These are phyloP conservation scores for Phortica variegata DNA, from an alignment of 1,140 invertebrate species.

Conservation along the genomic window DNA sequence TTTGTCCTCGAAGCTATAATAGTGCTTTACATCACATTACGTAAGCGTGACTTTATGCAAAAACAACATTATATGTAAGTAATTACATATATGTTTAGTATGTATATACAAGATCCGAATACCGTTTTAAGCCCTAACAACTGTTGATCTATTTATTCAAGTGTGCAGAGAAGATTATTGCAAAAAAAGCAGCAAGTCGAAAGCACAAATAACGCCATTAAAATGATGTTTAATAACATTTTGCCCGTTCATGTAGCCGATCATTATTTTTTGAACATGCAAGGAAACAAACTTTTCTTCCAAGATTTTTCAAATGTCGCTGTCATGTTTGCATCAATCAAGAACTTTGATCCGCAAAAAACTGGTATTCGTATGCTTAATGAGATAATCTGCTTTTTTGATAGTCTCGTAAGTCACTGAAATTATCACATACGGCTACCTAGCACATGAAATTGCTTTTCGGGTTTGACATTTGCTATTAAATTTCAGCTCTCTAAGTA, in stretches of 20 bases:
- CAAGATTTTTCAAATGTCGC: constrained; percentile 78
- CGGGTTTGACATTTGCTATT: no score
- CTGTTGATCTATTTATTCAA: no score
- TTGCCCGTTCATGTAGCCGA: constrained; percentile 78
- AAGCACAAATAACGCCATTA: constrained; percentile 73
- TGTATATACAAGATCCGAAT: no score
- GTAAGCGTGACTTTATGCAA: no score
- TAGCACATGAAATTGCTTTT: no score
- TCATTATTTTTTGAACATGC: constrained; percentile 68
- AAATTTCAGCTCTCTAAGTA: not conserved
- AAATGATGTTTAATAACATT: constrained; percentile 79
- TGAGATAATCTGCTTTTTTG: constrained; percentile 85
- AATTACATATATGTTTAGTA: no score
- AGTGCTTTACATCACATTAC: no score
- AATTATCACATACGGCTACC: no score
- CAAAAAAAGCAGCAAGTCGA: constrained; percentile 75
- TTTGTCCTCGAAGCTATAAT: no score
- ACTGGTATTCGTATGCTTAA: constrained; percentile 76
- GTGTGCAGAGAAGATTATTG: no score
- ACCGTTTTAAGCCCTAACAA: no score
- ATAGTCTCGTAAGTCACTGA: constrained; percentile 58
- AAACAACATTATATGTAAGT: no score
- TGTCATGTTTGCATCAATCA: constrained; percentile 87
- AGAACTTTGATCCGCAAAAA: constrained; percentile 66
- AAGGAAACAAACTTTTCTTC: constrained; percentile 74